Evolutionary conservation across 1,140 invertebrate species (phyloP).

Genomic region (Drosophila busckii): DNA sequence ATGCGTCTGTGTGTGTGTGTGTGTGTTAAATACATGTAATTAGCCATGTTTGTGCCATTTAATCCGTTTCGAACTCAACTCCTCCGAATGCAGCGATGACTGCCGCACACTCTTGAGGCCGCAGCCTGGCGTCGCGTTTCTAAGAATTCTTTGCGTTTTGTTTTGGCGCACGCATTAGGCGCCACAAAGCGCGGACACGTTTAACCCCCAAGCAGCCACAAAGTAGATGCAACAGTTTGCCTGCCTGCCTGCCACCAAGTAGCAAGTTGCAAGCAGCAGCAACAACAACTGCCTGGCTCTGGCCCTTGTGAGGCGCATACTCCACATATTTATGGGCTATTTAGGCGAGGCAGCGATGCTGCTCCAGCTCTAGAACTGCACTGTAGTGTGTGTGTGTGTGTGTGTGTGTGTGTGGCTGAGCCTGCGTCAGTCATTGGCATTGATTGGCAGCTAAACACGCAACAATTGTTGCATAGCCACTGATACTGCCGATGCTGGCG

Average conservation of each 20-base stretch:
- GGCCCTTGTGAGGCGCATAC: constrained; percentile 50
- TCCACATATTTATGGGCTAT: constrained; percentile 75
- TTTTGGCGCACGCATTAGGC: constrained; percentile 74
- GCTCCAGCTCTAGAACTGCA: constrained; percentile 13
- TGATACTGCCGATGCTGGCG: constrained; percentile 3
- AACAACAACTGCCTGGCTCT: background rate
- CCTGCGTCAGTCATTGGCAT: constrained; percentile 56
- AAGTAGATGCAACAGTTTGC: background rate
- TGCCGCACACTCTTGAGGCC: constrained; percentile 12
- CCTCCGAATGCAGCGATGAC: too few relatives aligned
- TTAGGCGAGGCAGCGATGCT: constrained; percentile 66
- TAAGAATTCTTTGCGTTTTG: constrained; percentile 72
- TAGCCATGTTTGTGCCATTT: constrained; percentile 76
- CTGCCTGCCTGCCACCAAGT: too few relatives aligned
- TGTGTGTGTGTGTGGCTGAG: constrained; percentile 30
- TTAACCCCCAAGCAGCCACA: constrained; percentile 60
- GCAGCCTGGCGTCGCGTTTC: constrained; percentile 60
- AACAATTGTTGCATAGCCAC: constrained; percentile 70
- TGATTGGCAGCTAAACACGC: constrained; percentile 70
- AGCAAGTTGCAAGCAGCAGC: too few relatives aligned
- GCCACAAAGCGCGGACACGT: constrained; percentile 66
- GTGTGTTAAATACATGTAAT: constrained; percentile 76
- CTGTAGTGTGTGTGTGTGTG: constrained; percentile 7
- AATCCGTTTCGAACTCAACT: constrained; percentile 57
- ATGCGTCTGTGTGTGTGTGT: constrained; percentile 11